Evolutionary conservation across 2,113 vertebrate genomes (phyloP), one percentile per base, ranked within the genome.

Genomic region (Sturnus vulgaris): DNA sequence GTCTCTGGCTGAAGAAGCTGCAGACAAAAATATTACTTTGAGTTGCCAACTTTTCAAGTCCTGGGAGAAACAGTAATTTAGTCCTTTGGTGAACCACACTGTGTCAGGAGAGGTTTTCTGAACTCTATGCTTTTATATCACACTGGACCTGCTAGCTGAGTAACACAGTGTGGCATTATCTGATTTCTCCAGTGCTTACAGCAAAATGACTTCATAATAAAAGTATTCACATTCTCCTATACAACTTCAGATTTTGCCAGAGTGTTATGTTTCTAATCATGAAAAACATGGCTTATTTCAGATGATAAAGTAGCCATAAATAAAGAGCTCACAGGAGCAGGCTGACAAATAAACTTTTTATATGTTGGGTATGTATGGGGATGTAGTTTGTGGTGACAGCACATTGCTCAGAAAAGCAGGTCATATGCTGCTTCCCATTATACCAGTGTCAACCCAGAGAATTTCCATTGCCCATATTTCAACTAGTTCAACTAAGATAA

Each of bases 321-420:
- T 81, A 83, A 92, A 75, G n/a, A 82, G 40, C 76, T 84, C 53
- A 75, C 44, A 82, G 49, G 49, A 87, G 59, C 37, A 52, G 40
- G 44, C 81, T 95, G 86, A 87, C 81, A 94, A 93, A 90, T 91
- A 96, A 95, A 96, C 89, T 92, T 95, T 73, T 91, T 85, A 53
- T 91, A 79, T 37, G 70, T 82, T 89, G 75, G 60, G 55, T 88
- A 80, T 65, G 60, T 83, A 88, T 21, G 50, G 88, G 66, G 86
- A 94, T 83, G 82, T 52, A 95, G 91, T 92, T 88, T 93, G 94
- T 66, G 60, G 79, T 88, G 82, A 92, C 95, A 97, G 92, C 88
- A 92, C 80, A 96, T 93, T 93, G 91, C 83, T 94, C 86, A 94
- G 91, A 88, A 71, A 30, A 88, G 77, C 82, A 81, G 72, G 72